A percentile compares a stretch with the other conserved stretches of the same genome.
phyloP scores from a whole-genome alignment of 2,888 invertebrate genomes.

The Mythimna vitellina region DNA sequence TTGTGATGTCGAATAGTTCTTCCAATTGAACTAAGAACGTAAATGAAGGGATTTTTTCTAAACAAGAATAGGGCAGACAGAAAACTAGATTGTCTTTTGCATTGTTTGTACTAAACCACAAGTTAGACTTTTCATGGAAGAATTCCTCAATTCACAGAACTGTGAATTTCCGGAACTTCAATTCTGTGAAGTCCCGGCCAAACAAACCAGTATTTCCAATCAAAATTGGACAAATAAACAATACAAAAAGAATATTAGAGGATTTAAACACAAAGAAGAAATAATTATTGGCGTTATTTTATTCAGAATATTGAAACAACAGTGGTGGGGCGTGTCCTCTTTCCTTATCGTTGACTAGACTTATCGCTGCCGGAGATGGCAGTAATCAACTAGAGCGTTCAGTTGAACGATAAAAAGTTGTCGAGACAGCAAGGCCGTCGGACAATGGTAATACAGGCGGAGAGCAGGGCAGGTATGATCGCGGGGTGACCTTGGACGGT shows the following conservation, averaged over 20 bases:
- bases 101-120: background rate
- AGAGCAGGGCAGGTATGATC: conserved; percentile 77
- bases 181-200: background rate
- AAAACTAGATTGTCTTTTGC: background rate
- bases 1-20: background rate
- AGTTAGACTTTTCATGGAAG: background rate
- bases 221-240: conserved; percentile 1
- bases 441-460: conserved; percentile 75
- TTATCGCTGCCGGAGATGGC: conserved; percentile 67
- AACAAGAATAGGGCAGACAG: no score
- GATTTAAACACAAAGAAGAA: conserved; percentile 1
- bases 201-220: background rate
- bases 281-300: conserved; percentile 20
- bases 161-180: background rate
- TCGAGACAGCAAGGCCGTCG: conserved; percentile 77
- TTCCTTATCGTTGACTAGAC: conserved; percentile 68
- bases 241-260: background rate
- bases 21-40: background rate
- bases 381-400: conserved; percentile 69
- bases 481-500: conserved; percentile 80
- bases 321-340: conserved; percentile 62
- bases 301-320: conserved; percentile 49
- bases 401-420: conserved; percentile 74
- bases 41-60: no score
- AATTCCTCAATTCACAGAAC: background rate